Evolutionary conservation across 1,140 invertebrate species (phyloP).

Genomic region (Hermetia illucens): DNA sequence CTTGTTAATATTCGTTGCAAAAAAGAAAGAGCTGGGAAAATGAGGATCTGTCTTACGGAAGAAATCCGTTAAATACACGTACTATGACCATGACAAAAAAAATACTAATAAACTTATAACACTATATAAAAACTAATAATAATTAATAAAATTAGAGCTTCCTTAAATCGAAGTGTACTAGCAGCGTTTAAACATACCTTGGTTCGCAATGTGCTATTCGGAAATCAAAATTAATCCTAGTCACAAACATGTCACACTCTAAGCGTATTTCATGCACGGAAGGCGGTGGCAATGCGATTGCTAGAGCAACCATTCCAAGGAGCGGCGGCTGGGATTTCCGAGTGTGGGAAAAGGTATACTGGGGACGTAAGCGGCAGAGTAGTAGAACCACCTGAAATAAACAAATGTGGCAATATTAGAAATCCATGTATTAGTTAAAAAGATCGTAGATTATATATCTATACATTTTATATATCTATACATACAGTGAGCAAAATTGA

Average conservation of each 20-base stretch:
- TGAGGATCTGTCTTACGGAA: too few species aligned
- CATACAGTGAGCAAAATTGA: too few species aligned
- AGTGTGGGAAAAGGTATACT: constrained; percentile 80
- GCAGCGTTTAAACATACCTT: too few species aligned
- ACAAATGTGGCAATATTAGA: constrained; percentile 5
- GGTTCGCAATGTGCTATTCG: constrained; percentile 94
- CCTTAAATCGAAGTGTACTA: constrained; percentile 8
- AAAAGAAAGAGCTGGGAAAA: too few species aligned
- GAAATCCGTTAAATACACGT: too few species aligned
- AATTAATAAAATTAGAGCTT: constrained; percentile 2
- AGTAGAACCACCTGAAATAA: constrained; percentile 73
- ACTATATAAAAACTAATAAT: too few species aligned
- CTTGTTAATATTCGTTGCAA: too few species aligned
- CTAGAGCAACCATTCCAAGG: constrained; percentile 85
- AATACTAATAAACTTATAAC: too few species aligned
- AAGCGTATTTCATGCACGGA: constrained; percentile 92
- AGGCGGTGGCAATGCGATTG: constrained; percentile 88
- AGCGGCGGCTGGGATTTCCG: constrained; percentile 70
- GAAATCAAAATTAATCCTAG: constrained; percentile 89
- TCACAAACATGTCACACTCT: constrained; percentile 94
- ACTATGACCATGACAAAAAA: too few species aligned
- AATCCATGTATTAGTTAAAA: constrained; percentile 9
- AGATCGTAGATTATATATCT: constrained; percentile 1
- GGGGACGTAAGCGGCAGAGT: constrained; percentile 75
- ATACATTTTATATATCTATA: too few species aligned